These are phyloP conservation scores for Plemyria rubiginata DNA, from an alignment of 2,888 invertebrate species.

Conservation along the genomic window DNA sequence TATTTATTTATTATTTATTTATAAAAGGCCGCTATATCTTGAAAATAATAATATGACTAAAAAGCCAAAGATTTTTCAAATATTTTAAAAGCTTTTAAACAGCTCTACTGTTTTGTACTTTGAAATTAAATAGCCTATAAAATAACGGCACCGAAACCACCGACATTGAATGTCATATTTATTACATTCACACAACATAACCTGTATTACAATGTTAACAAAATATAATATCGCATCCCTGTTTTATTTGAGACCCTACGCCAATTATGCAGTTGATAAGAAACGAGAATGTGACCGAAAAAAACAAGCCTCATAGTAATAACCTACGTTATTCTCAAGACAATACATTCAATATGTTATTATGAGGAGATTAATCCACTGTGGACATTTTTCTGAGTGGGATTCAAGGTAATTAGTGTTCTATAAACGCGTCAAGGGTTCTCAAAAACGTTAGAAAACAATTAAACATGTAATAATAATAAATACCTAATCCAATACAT, in stretches of 20 bases:
- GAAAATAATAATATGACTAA: too few species aligned
- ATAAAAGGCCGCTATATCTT: too few species aligned
- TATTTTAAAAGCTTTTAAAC: constrained; percentile 2
- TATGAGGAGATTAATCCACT: not conserved
- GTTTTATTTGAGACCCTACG: constrained; percentile 25
- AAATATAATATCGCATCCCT: constrained; percentile 37
- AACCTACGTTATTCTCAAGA: not conserved
- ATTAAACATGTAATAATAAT: too few species aligned
- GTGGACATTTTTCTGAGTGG: too few species aligned
- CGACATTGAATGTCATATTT: constrained; percentile 27
- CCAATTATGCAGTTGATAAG: not conserved
- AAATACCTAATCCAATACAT: too few species aligned
- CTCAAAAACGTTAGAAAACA: too few species aligned
- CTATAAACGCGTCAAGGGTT: too few species aligned
- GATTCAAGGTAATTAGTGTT: too few species aligned
- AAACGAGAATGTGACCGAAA: too few species aligned
- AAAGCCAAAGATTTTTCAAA: not conserved
- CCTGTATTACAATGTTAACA: constrained; percentile 21
- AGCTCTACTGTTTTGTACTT: constrained; percentile 12
- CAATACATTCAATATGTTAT: not conserved
- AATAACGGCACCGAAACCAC: constrained; percentile 20
- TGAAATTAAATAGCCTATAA: constrained; percentile 8
- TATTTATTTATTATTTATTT: too few species aligned
- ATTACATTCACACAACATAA: constrained; percentile 14
- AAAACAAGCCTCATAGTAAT: too few species aligned